phyloP scores from a whole-genome alignment of 2,888 invertebrate genomes.

The Thera britannica region DNA sequence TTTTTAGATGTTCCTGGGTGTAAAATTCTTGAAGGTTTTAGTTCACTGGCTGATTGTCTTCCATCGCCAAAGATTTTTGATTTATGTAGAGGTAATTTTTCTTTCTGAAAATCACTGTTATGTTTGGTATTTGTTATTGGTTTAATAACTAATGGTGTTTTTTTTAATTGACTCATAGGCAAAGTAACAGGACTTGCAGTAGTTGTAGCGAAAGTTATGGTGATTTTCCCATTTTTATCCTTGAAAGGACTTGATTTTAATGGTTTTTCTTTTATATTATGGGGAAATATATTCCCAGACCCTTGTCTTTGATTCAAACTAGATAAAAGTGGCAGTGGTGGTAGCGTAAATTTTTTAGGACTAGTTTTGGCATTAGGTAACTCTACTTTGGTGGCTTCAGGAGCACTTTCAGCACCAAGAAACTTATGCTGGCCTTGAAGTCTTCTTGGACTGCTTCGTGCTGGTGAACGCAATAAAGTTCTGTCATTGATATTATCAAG shows the following conservation, averaged over 20 bases:
- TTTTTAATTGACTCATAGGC: slow-evolving; percentile 18
- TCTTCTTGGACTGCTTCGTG: slow-evolving; percentile 14
- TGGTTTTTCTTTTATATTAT: slow-evolving; percentile 25
- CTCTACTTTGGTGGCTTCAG: slow-evolving; percentile 47
- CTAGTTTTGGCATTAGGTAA: slow-evolving; percentile 45
- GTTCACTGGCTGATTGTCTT: slow-evolving; percentile 33
- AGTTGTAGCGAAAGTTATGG: slow-evolving; percentile 51
- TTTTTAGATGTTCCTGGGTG: slow-evolving; percentile 22
- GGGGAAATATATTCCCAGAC: slow-evolving; percentile 10
- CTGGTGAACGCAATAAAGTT: slow-evolving; percentile 8
- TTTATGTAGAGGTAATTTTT: slow-evolving; percentile 5
- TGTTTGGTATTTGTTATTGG: not conserved
- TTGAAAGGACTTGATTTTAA: slow-evolving; percentile 40
- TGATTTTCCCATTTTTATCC: slow-evolving; percentile 47
- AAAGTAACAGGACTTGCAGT: slow-evolving; percentile 35
- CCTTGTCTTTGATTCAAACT: slow-evolving; percentile 35
- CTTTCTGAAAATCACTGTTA: slow-evolving; percentile 9
- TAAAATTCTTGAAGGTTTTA: slow-evolving; percentile 25
- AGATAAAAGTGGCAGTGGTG: slow-evolving; percentile 34
- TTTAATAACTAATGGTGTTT: slow-evolving; percentile 5
- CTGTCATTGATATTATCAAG: slow-evolving; percentile 10
- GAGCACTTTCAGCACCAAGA: slow-evolving; percentile 50
- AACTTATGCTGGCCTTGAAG: slow-evolving; percentile 14
- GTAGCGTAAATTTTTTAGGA: slow-evolving; percentile 24
- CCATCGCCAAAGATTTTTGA: slow-evolving; percentile 12